Base-by-base conservation (phyloP, 2,113 vertebrate genomes). In the Oceanodroma tethys region DNA sequence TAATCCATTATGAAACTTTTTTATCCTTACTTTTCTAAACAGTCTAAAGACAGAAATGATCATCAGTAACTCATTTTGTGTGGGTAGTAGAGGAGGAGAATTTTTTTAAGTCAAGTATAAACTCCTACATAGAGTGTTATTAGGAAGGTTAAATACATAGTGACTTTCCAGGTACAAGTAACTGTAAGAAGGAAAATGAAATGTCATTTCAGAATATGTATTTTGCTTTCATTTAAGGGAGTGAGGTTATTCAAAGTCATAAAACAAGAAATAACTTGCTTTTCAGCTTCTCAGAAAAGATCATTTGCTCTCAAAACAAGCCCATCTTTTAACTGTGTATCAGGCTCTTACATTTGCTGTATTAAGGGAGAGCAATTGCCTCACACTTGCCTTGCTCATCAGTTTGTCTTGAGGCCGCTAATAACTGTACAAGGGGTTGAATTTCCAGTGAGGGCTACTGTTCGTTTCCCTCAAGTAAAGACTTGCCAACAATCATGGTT, bases 11-110 rank as follows among this genome's bases (percentile, higher is more conserved):
- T 47, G 72, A 83, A 95, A 89, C 86, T 17, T 81, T 50, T 85
- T 92, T 66, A 55, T 76, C 43, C 32, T 83, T 56, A 58, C 67
- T 90, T 93, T 93, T 94, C 72, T 83, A 86, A 94, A 67, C 43
- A 16, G 30, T 78, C 45, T 78, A 40, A 94, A 90, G 79, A 90
- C 59, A 86, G 73, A 88, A 90, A 56, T 1, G 10, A 95, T 90
- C 75, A 90, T 86, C 84, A 80, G 70, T 81, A 91, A 82, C 73
- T 82, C 81, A 81, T 75, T 94, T 65, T 65, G 81, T 94, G 96
- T 96, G 89, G 95, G 94, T 81, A 74, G 86, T 55, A 94, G 56
- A 91, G 78, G 73, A 91, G 94, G 74, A 93, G 70, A 93, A 20
- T 59, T 81, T 90, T 96, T 93, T 75, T 14, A 88, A 96, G 62